A percentile compares a stretch with the other conserved stretches of the same genome.
phyloP scores from a whole-genome alignment of 2,797 vertebrate genomes.

The Champsocephalus esox region DNA sequence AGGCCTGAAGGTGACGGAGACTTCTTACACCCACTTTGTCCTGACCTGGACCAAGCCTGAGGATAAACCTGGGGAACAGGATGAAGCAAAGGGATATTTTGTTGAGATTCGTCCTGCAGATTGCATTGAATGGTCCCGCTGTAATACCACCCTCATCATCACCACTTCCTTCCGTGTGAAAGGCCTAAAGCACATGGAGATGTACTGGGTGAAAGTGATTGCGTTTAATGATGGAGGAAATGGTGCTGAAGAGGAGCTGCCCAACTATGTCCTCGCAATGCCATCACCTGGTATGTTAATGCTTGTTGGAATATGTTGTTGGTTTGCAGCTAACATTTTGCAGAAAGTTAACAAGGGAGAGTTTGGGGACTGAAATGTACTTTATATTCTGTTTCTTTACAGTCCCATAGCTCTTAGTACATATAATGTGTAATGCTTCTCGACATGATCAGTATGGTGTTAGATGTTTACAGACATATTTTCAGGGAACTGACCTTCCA shows the following conservation, averaged over 20 bases:
- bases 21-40: slow-evolving; percentile 81
- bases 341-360: not conserved
- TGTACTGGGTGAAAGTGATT: slow-evolving; percentile 87
- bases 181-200: slow-evolving; percentile 81
- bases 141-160: slow-evolving; percentile 77
- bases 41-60: slow-evolving; percentile 88
- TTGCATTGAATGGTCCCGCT: slow-evolving; percentile 84
- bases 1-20: slow-evolving; percentile 86
- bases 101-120: slow-evolving; percentile 84
- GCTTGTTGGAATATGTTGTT: not conserved
- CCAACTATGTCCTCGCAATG: slow-evolving; percentile 74
- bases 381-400: no score
- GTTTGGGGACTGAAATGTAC: no score
- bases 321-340: not conserved
- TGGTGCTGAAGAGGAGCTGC: slow-evolving; percentile 76
- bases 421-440: not conserved
- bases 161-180: slow-evolving; percentile 82
- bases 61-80: slow-evolving; percentile 70
- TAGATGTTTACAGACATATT: not conserved
- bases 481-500: not conserved
- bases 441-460: not conserved
- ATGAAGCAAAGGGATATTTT: slow-evolving; percentile 86
- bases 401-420: no score
- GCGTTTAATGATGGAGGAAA: slow-evolving; percentile 84
- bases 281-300: slow-evolving; percentile 80